Conservation (phyloP, 2,797 vertebrate species). For the Rhabdomys pumilio region DNA sequence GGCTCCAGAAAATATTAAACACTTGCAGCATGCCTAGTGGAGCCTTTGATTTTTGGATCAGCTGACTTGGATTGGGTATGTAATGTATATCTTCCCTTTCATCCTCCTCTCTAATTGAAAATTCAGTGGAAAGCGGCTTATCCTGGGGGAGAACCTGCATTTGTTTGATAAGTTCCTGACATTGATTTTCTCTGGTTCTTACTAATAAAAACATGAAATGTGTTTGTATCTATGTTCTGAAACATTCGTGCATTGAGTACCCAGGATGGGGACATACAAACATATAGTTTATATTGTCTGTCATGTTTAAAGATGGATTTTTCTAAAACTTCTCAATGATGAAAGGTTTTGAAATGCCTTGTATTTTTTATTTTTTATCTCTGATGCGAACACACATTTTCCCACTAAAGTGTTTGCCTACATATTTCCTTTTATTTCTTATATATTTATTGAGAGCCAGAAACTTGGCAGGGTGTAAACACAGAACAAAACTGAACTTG, state of each 20-base stretch:
- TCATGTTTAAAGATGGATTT: constrained; percentile 11
- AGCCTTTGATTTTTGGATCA: constrained; percentile 36
- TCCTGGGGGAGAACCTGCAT: constrained; percentile 55
- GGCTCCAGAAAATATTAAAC: constrained; percentile 52
- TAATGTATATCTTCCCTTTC: constrained; percentile 12
- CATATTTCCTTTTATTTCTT: not conserved
- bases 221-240: constrained; percentile 9
- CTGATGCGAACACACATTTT: not conserved
- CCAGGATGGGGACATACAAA: not conserved
- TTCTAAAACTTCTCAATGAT: constrained; percentile 23
- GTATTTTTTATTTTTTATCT: not conserved
- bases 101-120: constrained; percentile 33
- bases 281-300: not conserved
- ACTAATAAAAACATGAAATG: constrained; percentile 67
- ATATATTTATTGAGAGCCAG: not conserved
- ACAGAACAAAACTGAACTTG: not conserved
- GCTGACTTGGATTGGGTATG: not conserved
- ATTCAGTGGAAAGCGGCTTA: not conserved
- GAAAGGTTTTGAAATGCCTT: not conserved
- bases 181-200: constrained; percentile 56
- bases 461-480: not conserved
- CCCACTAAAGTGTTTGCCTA: not conserved
- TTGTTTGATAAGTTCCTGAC: constrained; percentile 65
- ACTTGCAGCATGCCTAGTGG: not conserved
- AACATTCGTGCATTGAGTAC: constrained; percentile 10